Evolutionary conservation across 2,797 vertebrate genomes (phyloP), one percentile per base, ranked within the genome.

Genomic region (Taenioides sp.): DNA sequence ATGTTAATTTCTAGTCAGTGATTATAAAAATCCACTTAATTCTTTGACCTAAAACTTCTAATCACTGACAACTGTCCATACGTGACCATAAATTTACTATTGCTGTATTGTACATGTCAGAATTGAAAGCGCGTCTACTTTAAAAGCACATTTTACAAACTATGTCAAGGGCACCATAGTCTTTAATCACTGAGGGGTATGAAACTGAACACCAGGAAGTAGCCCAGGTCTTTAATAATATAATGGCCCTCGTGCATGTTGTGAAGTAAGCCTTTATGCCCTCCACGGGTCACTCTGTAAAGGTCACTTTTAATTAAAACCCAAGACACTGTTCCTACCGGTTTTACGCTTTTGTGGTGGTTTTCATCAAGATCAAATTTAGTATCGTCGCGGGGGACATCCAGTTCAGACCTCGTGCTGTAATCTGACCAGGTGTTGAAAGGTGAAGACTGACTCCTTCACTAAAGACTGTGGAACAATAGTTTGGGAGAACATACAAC

Each of bases 281-380:
- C 77, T 86, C 78, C 73, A 69, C 67, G 60, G 54, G 23, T 70
- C 69, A 18, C 59, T 55, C 76, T 2, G 5, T 52, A 79, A 87
- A 92, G 91, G 91, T 93, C 84, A 82, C 70, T 89, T 89, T 93
- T 94, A 93, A 94, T 93, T 87, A 92, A 84, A 88, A 84, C 57
- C 16, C 59, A 69, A 67, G 58, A 72, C 80, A 87, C 84, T 86
- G 77, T 85, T 82, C 77, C 59, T 73, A 61, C 80, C 80, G 88
- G 80, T 93, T 88, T 91, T 80, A 60, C 67, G 50, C 71, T 85
- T 60, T 82, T 78, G 76, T 69, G 54, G 68, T 31, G 60, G 78
- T 91, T 95, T 92, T 93, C 92, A 92, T 89, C 92, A 86, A 85
- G 86, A 91, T 88, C 86, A 88, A 91, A 94, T 94, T 90, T 91